Percentiles rank a stretch among this genome's conserved stretches.
These are phyloP conservation scores for Epistrophe grossulariae DNA, from an alignment of 2,888 invertebrate genomes.

Conservation along the genomic window DNA sequence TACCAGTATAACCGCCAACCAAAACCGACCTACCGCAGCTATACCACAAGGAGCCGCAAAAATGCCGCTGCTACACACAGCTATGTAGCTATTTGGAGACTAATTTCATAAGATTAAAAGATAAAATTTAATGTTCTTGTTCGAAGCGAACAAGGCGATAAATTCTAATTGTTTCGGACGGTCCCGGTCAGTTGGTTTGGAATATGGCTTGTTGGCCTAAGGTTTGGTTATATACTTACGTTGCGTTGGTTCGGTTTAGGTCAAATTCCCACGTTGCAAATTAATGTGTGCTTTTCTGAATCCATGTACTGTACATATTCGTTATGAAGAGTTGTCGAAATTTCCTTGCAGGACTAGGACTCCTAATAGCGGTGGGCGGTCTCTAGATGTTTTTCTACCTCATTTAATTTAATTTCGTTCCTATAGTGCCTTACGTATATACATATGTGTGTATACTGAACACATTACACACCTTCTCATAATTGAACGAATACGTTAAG, in stretches of 20 bases:
- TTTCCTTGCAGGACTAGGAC: slow-evolving; percentile 41
- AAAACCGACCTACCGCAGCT: slow-evolving; percentile 9
- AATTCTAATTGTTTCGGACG: slow-evolving; percentile 72
- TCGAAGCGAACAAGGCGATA: slow-evolving; percentile 70
- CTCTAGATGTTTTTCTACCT: slow-evolving; percentile 15
- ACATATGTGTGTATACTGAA: neutral
- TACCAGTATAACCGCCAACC: neutral
- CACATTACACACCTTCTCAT: neutral
- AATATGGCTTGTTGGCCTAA: slow-evolving; percentile 24
- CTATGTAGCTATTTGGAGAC: slow-evolving; percentile 72
- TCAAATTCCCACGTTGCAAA: slow-evolving; percentile 65
- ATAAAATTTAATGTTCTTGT: slow-evolving; percentile 75
- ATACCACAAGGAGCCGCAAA: slow-evolving; percentile 60
- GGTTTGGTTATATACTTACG: neutral
- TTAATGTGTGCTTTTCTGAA: slow-evolving; percentile 49
- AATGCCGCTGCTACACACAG: slow-evolving; percentile 68
- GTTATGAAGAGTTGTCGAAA: slow-evolving; percentile 41
- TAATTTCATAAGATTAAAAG: slow-evolving; percentile 74
- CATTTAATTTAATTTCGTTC: slow-evolving; percentile 31
- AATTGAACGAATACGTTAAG: slow-evolving; percentile 23
- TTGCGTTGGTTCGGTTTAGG: neutral
- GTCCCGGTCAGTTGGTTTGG: neutral
- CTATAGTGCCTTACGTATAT: neutral
- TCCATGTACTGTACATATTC: neutral
- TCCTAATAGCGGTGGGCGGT: slow-evolving; percentile 29